phyloP scores from a whole-genome alignment of 2,888 invertebrate genomes.

The Noctua comes region DNA sequence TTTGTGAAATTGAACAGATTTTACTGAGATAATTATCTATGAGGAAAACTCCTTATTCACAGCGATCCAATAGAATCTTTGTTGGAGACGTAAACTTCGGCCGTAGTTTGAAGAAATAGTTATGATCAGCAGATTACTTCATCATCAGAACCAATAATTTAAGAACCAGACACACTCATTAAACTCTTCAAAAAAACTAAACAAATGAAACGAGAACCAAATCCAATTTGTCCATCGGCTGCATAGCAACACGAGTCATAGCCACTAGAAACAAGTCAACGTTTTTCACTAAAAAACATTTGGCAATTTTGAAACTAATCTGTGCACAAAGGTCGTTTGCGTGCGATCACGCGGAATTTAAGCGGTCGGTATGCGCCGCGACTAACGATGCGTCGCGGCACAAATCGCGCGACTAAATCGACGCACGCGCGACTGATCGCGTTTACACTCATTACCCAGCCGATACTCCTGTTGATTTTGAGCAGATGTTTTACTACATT shows the following conservation, averaged over 20 bases:
- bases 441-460: slow-evolving; percentile 58
- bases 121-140: neutral
- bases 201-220: neutral
- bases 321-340: slow-evolving; percentile 61
- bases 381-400: slow-evolving; percentile 60
- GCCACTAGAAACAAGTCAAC: slow-evolving; percentile 38
- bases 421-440: slow-evolving; percentile 62
- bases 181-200: neutral
- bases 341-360: slow-evolving; percentile 65
- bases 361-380: slow-evolving; percentile 60
- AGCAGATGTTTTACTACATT: slow-evolving; percentile 31
- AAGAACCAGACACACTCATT: neutral
- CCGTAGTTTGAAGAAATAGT: slow-evolving; percentile 4
- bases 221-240: neutral
- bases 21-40: neutral
- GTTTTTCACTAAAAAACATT: slow-evolving; percentile 59
- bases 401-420: slow-evolving; percentile 68
- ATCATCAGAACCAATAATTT: neutral
- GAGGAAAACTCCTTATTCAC: neutral
- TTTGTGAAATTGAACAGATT: neutral
- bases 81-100: neutral
- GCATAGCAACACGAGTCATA: slow-evolving; percentile 5
- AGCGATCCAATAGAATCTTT: neutral
- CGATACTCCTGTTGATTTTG: slow-evolving; percentile 41
- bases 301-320: slow-evolving; percentile 65